Evolutionary conservation across 2,113 vertebrate genomes (phyloP), one percentile per base, ranked within the genome.

Genomic region (Nerophis ophidion): DNA sequence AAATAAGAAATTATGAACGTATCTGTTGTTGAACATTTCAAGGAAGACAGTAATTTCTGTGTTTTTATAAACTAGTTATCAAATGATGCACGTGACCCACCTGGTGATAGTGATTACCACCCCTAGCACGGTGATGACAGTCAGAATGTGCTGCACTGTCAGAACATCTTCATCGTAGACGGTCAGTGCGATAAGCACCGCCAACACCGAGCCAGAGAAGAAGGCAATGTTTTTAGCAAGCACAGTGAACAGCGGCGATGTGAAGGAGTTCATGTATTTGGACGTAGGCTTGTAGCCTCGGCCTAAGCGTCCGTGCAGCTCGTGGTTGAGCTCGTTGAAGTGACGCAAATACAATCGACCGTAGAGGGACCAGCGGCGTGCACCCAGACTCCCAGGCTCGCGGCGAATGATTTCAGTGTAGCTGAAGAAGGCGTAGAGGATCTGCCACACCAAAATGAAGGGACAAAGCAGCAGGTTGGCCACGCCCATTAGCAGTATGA

Each of bases 251-350:
- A 98, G 87, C 0, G 97, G 97, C 0, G 97, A 98, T 66, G 95
- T 92, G 68, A 99, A 99, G 66, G 95, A 98, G 90, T 98, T 98
- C 97, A 99, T 99, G 81, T 99, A 99, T 80, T 98, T 98, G 80
- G 96, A 96, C 45, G 97, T 96, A 0, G 96, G 93, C 64, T 98
- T 98, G 85, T 99, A 98, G 58, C 95, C 97, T 26, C 94, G 93
- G 81, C 87, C 95, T 72, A 99, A 91, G 61, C 97, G 93, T 0
- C 95, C 94, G 38, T 97, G 92, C 70, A 98, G 90, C 84, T 98
- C 95, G 0, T 99, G 95, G 72, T 99, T 92, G 78, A 98, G 89
- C 86, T 98, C 95, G 0, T 99, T 99, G 89, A 99, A 98, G 81
- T 98, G 96, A 1, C 97, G 92, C 75, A 98, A 90, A 81, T 98